These are phyloP conservation scores for Oxyscelio sp. DNA, from an alignment of 2,888 invertebrate species.

Conservation along the genomic window DNA sequence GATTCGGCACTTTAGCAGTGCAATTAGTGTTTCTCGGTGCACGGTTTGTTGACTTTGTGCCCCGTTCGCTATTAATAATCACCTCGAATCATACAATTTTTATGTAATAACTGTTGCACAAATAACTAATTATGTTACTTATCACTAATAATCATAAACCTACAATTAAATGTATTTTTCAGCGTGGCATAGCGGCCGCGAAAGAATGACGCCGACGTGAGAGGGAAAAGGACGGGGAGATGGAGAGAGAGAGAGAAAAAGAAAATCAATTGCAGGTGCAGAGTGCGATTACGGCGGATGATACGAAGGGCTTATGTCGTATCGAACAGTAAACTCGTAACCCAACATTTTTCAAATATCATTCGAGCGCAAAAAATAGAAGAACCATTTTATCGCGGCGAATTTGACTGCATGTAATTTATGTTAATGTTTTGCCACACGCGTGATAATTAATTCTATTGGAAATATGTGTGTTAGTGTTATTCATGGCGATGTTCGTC, in stretches of 20 bases:
- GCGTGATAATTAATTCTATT: constrained; percentile 29
- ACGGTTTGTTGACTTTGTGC: constrained; percentile 22
- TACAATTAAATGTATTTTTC: constrained; percentile 46
- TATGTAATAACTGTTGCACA: constrained; percentile 1
- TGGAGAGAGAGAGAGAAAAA: constrained; percentile 4
- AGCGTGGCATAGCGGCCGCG: constrained; percentile 3
- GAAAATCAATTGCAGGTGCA: constrained; percentile 54
- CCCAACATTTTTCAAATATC: constrained; percentile 44
- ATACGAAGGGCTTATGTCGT: constrained; percentile 46
- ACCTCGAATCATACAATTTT: constrained; percentile 29
- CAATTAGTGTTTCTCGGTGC: constrained; percentile 35
- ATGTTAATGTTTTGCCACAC: constrained; percentile 32
- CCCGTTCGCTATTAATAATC: constrained; percentile 17
- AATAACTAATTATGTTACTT: constrained; percentile 52
- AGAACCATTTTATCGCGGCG: constrained; percentile 29
- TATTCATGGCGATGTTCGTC: constrained; percentile 22
- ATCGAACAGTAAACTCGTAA: constrained; percentile 43
- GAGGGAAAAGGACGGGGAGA: not conserved
- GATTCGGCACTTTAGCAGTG: constrained; percentile 26
- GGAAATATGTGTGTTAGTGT: constrained; percentile 25
- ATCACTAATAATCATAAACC: constrained; percentile 45
- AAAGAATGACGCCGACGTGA: constrained; percentile 16
- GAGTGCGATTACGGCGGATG: constrained; percentile 44
- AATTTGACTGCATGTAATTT: constrained; percentile 38
- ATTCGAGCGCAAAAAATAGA: not conserved